Percentiles rank a stretch among this genome's conserved stretches.
phyloP scores from a whole-genome alignment of 2,113 vertebrate species.

The Misgurnus mizolepis region DNA sequence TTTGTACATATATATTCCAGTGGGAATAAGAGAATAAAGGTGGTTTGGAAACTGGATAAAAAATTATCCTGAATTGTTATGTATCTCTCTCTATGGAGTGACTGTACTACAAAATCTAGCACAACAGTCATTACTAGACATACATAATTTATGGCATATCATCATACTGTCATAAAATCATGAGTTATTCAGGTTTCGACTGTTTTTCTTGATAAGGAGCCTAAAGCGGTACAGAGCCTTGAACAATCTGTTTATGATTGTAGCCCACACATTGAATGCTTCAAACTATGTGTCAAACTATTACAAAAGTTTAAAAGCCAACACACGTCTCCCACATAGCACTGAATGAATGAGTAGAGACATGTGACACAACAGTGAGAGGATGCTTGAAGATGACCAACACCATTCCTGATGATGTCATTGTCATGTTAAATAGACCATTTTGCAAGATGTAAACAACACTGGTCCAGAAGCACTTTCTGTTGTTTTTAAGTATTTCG shows the following conservation, averaged over 20 bases:
- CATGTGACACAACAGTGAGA: slow-evolving; percentile 2
- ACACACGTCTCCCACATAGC: slow-evolving; percentile 28
- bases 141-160: neutral
- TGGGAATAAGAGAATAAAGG: too few species aligned
- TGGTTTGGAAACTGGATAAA: neutral
- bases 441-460: too few species aligned
- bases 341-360: slow-evolving; percentile 52
- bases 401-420: slow-evolving; percentile 16
- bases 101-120: neutral
- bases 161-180: slow-evolving; percentile 14
- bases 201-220: slow-evolving; percentile 39
- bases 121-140: neutral
- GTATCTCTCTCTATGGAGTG: neutral
- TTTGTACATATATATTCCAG: too few species aligned
- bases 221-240: neutral
- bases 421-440: neutral
- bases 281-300: slow-evolving; percentile 48
- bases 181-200: slow-evolving; percentile 23
- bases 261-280: slow-evolving; percentile 55
- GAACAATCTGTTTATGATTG: slow-evolving; percentile 47
- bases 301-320: slow-evolving; percentile 52
- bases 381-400: slow-evolving; percentile 7
- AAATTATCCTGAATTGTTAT: neutral
- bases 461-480: neutral
- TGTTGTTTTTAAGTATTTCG: too few species aligned